Evolutionary conservation across 2,888 invertebrate genomes (phyloP).

Genomic region (Tenthredo livida): DNA sequence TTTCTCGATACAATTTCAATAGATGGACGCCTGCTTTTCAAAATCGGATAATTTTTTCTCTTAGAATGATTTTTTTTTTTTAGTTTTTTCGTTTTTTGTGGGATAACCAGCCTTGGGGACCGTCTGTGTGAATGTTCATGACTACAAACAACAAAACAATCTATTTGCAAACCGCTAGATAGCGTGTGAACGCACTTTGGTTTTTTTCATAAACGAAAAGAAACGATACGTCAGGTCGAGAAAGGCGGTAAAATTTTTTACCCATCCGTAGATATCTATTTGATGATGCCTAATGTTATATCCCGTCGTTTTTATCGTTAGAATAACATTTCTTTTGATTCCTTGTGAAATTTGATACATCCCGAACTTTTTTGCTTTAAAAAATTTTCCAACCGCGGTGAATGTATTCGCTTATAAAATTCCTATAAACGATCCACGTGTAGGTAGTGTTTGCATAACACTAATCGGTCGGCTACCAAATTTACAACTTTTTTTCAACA

Average conservation of each 20-base stretch:
- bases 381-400: neutral
- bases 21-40: neutral
- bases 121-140: neutral
- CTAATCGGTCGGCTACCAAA: neutral
- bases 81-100: neutral
- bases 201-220: neutral
- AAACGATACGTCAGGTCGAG: neutral
- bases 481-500: neutral
- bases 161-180: neutral
- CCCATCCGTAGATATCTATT: neutral
- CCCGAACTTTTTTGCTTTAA: neutral
- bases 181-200: conserved; percentile 19
- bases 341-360: conserved; percentile 25
- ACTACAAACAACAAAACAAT: neutral
- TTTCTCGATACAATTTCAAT: neutral
- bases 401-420: neutral
- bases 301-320: neutral
- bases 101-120: neutral
- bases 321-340: neutral
- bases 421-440: neutral
- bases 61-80: neutral
- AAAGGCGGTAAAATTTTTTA: conserved; percentile 30
- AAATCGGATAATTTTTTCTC: neutral
- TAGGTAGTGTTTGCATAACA: neutral
- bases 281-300: conserved; percentile 18